Conservation (phyloP, 2,888 invertebrate genomes). For the Rotaria socialis region DNA sequence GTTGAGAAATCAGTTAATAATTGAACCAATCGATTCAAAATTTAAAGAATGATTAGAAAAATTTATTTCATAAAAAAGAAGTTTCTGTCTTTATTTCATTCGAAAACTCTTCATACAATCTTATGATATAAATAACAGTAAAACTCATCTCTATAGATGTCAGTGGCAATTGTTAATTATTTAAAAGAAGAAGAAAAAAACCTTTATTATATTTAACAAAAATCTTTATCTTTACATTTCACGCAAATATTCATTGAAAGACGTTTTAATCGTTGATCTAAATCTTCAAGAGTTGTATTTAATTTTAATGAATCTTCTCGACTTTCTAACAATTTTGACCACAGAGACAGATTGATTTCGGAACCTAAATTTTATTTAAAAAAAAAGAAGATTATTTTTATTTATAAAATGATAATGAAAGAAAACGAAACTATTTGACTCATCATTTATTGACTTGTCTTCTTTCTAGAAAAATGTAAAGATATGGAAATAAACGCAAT, state of each 20-base stretch:
- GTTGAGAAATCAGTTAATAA: too few relatives aligned
- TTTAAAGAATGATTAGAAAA: too few relatives aligned
- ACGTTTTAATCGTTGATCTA: conserved; percentile 30
- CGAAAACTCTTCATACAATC: too few relatives aligned
- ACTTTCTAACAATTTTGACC: conserved; percentile 23
- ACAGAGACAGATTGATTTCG: not conserved
- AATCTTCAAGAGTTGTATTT: conserved; percentile 27
- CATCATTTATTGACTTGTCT: not conserved
- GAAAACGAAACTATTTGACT: not conserved
- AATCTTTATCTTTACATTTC: not conserved
- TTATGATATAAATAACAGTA: too few relatives aligned
- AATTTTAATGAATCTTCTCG: conserved; percentile 26
- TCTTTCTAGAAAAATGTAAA: not conserved
- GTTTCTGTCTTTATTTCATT: too few relatives aligned
- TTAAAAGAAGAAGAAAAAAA: too few relatives aligned
- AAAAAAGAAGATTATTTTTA: too few relatives aligned
- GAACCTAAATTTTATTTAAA: too few relatives aligned
- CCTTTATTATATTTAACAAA: not conserved
- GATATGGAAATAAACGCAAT: too few relatives aligned
- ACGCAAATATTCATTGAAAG: not conserved
- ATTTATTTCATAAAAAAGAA: too few relatives aligned
- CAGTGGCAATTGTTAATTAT: not conserved
- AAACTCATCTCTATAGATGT: not conserved
- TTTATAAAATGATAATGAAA: too few relatives aligned
- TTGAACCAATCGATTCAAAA: too few relatives aligned